Conservation (phyloP, 2,113 vertebrate species). For the Heterotilapia buettikoferi region DNA sequence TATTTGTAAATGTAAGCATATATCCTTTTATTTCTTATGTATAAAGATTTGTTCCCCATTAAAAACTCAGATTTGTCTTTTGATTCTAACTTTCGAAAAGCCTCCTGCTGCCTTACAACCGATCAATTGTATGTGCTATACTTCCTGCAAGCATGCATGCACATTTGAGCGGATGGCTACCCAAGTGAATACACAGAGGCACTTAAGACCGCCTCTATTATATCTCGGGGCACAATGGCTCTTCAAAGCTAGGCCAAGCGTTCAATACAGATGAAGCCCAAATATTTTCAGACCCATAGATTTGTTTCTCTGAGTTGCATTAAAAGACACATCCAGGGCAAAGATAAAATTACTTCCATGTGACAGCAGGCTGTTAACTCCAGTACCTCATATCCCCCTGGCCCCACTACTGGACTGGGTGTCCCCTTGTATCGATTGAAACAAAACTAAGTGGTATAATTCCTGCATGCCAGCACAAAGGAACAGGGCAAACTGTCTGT, state of each 20-base stretch:
- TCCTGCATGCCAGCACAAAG: conserved; percentile 27
- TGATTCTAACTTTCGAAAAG: background rate
- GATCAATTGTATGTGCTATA: background rate
- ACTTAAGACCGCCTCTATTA: conserved; percentile 45
- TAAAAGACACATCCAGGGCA: conserved; percentile 49
- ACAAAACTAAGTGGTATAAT: conserved; percentile 62
- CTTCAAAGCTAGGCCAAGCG: conserved; percentile 59
- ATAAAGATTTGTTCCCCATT: background rate
- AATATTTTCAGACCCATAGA: conserved; percentile 55
- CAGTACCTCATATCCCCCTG: conserved; percentile 48
- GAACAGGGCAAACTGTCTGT: conserved; percentile 4
- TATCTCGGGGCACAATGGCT: conserved; percentile 56
- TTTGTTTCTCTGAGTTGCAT: conserved; percentile 53
- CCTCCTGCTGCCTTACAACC: background rate
- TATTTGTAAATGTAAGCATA: background rate
- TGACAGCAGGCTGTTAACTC: conserved; percentile 68
- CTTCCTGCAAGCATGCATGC: conserved; percentile 2
- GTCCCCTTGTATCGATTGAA: conserved; percentile 61
- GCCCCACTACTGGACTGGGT: conserved; percentile 56
- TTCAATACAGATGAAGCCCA: conserved; percentile 34
- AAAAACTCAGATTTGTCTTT: background rate
- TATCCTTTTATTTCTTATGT: background rate
- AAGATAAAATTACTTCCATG: conserved; percentile 62
- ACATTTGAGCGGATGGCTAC: background rate
- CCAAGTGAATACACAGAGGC: conserved; percentile 37